Conservation (phyloP, 2,888 invertebrate genomes). For the Drosophila borealis region DNA sequence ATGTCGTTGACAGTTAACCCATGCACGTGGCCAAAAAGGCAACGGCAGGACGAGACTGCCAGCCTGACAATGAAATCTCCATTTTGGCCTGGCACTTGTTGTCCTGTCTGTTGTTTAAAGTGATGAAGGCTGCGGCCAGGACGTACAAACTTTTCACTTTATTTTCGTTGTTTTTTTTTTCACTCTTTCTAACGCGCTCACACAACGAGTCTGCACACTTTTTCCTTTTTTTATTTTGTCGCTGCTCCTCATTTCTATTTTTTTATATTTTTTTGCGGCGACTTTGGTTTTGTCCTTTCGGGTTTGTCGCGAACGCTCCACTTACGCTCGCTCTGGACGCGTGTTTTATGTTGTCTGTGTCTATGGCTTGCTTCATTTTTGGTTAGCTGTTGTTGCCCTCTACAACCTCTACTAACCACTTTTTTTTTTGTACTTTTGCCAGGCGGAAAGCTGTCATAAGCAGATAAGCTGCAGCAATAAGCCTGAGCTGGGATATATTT, state of each 20-base stretch:
- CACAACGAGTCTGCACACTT: constrained; percentile 27
- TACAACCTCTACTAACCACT: constrained; percentile 11
- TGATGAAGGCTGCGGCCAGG: constrained; percentile 63
- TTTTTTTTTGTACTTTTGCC: constrained; percentile 20
- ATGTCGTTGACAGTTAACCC: constrained; percentile 82
- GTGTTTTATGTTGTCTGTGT: constrained; percentile 76
- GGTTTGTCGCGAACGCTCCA: constrained; percentile 57
- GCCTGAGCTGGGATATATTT: constrained; percentile 79
- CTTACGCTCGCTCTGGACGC: constrained; percentile 60
- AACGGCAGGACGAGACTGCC: constrained; percentile 5
- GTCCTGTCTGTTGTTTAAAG: constrained; percentile 52
- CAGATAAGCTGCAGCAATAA: constrained; percentile 84
- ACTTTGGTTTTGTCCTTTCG: constrained; percentile 66
- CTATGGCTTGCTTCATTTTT: constrained; percentile 53
- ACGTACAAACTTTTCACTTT: constrained; percentile 53
- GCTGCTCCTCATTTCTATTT: constrained; percentile 34
- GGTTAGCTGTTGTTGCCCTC: constrained; percentile 42
- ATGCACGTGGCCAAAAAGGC: constrained; percentile 51
- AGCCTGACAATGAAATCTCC: constrained; percentile 71
- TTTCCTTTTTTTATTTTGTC: constrained; percentile 47
- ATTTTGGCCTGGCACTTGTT: constrained; percentile 45
- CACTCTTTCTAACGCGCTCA: constrained; percentile 30
- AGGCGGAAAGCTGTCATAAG: constrained; percentile 84
- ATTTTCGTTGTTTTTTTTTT: constrained; percentile 4
- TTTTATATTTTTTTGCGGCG: constrained; percentile 55